Evolutionary conservation across 2,113 vertebrate species (phyloP), one percentile per base, ranked within the genome.

Genomic region (Zosterops hypoxanthus): DNA sequence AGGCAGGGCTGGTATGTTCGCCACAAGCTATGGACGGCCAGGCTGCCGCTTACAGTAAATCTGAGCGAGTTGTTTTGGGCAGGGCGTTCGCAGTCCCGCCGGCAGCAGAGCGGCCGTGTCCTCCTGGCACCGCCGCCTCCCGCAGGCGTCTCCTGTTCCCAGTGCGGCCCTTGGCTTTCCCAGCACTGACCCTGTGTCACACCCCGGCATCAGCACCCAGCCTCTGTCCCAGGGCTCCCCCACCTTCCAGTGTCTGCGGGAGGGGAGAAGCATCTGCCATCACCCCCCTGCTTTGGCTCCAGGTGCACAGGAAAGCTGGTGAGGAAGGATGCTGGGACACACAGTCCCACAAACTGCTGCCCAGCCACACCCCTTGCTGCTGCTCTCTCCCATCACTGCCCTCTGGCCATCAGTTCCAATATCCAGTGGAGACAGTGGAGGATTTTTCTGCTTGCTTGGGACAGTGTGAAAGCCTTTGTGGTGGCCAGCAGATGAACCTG

Each of bases 11-110:
- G 95, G 70, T 88, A 72, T 82, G 92, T 92, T 96, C 93, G 49
- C 93, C 92, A 69, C 84, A 44, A 81, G 90, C 88, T 78, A 66
- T 28, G 90, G 88, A 66, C 23, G 72, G 71, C 88, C 95, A 39
- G 44, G 92, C 95, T 92, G 91, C 88, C 21, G 36, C 92, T 97
- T 95, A 88, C 94, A 68, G 96, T 94, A 96, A 96, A 83, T 88
- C 49, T 33, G 63, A 88, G 75, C 31, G 63, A 63, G 90, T 59
- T 90, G 80, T 86, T 95, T 87, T 24, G 86, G 91, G 86, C 89
- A 93, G 85, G 72, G 86, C 60, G 1, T 14, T 80, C 55, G 65
- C 94, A 91, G 94, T 42, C 66, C 88, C 6, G 12, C 85, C 23
- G 78, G 93, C 88, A 86, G 88, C 86, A 50, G 79, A 60, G 49